phyloP scores from a whole-genome alignment of 23 tunicate species.

The Diplosoma virens region DNA sequence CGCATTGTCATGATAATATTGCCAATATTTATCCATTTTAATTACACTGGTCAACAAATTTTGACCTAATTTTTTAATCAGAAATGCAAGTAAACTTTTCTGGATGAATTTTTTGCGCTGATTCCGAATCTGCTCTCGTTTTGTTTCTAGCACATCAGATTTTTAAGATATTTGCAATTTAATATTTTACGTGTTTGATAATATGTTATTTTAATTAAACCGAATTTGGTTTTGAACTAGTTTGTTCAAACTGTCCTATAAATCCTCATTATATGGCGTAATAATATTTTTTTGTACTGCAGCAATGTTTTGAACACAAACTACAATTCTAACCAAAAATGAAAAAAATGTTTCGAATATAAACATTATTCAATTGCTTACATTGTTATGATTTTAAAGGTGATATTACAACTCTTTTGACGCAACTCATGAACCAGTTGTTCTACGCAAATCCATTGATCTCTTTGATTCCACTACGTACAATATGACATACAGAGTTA shows the following conservation, averaged over 20 bases:
- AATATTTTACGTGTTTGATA: not conserved
- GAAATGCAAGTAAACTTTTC: no score
- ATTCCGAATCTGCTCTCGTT: no score
- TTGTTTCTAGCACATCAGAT: no score
- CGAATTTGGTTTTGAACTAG: not conserved
- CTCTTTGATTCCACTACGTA: not conserved
- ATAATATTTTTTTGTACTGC: not conserved
- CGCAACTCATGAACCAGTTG: conserved; percentile 4
- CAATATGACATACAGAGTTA: not conserved
- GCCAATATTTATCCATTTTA: no score
- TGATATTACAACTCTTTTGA: not conserved
- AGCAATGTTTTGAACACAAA: conserved; percentile 9
- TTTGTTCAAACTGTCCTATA: conserved; percentile 1
- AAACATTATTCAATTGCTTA: conserved; percentile 1
- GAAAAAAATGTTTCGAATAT: not conserved
- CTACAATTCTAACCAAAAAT: conserved; percentile 1
- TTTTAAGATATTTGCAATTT: no score
- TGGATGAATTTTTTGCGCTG: no score
- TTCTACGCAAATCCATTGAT: not conserved
- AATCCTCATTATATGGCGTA: not conserved
- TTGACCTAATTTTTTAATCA: no score
- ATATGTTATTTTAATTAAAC: not conserved
- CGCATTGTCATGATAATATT: no score
- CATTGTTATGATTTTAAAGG: not conserved
- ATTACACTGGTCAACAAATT: no score